These are phyloP conservation scores for Zaprionus taronus DNA, from an alignment of 1,140 invertebrate genomes.

Conservation along the genomic window DNA sequence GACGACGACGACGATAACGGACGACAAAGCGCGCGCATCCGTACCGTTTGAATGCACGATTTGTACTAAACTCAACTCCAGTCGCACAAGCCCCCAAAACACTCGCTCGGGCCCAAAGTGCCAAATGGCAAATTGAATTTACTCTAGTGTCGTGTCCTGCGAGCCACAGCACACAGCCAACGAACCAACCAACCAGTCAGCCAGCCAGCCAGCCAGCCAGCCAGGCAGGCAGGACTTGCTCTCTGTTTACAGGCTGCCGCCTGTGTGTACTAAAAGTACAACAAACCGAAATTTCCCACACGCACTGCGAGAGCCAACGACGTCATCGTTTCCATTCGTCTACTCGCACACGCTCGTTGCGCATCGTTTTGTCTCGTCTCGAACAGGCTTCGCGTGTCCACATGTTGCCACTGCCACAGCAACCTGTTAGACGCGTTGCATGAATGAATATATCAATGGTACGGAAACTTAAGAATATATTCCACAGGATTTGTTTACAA, in stretches of 20 bases:
- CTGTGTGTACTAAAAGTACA: constrained; percentile 56
- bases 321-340: neutral
- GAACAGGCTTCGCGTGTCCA: constrained; percentile 30
- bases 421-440: constrained; percentile 56
- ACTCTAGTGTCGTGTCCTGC: constrained; percentile 12
- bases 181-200: neutral
- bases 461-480: neutral
- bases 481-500: no score
- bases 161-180: constrained; percentile 3
- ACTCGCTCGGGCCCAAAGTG: constrained; percentile 33
- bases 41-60: constrained; percentile 81
- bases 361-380: neutral
- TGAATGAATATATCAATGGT: constrained; percentile 12
- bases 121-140: constrained; percentile 69
- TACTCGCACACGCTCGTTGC: no score
- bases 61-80: constrained; percentile 69
- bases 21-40: constrained; percentile 65
- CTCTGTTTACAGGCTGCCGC: constrained; percentile 75
- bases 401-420: constrained; percentile 61
- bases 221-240: constrained; percentile 47
- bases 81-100: constrained; percentile 22
- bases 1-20: constrained; percentile 18
- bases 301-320: no score
- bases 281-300: constrained; percentile 22
- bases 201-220: neutral